Percentiles rank a stretch among this genome's conserved stretches.
Evolutionary conservation across 2,797 vertebrate genomes (phyloP).

Genomic region (Hemitrygon akajei): DNA sequence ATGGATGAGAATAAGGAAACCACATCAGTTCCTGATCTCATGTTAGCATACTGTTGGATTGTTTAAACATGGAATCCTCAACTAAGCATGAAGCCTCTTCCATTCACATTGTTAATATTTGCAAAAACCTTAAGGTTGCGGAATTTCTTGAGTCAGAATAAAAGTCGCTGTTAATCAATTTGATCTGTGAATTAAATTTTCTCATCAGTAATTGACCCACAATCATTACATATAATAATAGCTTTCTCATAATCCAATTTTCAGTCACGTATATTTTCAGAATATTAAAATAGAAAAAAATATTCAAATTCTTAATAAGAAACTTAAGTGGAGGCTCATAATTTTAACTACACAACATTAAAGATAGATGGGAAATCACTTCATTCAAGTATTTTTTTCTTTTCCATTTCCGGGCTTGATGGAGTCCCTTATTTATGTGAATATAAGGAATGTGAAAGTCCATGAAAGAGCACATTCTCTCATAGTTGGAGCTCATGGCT

Average conservation of each 20-base stretch:
- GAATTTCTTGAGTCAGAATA: neutral
- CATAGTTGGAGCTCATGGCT: neutral
- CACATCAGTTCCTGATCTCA: neutral
- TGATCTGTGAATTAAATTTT: neutral
- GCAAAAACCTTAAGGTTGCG: neutral
- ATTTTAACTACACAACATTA: neutral
- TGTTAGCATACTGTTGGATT: neutral
- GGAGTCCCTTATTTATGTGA: neutral
- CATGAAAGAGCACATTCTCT: neutral
- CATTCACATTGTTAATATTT: neutral
- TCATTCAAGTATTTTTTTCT: neutral
- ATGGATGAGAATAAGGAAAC: neutral
- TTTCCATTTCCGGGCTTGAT: neutral
- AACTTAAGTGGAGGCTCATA: neutral
- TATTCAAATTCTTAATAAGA: neutral
- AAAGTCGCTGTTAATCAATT: neutral
- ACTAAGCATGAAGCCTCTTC: neutral
- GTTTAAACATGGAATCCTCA: neutral
- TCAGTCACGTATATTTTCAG: neutral
- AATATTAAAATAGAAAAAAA: neutral
- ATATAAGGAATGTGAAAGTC: neutral
- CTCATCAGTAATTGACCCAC: neutral
- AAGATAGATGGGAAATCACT: neutral
- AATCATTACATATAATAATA: neutral
- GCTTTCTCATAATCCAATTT: neutral